phyloP scores from a whole-genome alignment of 2,113 vertebrate genomes.

The Calyptomena viridis region DNA sequence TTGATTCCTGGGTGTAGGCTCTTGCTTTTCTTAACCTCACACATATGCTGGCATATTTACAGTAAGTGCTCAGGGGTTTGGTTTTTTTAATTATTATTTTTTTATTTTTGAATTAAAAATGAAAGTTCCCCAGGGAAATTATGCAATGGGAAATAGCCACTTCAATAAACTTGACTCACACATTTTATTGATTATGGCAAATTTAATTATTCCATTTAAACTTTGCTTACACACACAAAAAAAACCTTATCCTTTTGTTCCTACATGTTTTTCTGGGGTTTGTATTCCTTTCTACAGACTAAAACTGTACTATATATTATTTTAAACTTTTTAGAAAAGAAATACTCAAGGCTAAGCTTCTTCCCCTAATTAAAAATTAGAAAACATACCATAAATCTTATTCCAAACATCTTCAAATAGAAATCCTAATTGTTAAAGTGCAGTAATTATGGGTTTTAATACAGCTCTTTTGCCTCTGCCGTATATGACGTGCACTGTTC shows the following conservation, averaged over 20 bases:
- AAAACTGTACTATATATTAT: background rate
- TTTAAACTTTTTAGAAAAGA: background rate
- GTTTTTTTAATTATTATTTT: slow-evolving; percentile 24
- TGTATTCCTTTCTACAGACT: background rate
- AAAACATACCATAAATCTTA: slow-evolving; percentile 27
- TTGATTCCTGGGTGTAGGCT: slow-evolving; percentile 69
- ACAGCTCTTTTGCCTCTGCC: background rate
- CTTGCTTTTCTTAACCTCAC: slow-evolving; percentile 71
- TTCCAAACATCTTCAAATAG: slow-evolving; percentile 34
- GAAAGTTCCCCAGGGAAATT: slow-evolving; percentile 72
- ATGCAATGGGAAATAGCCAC: slow-evolving; percentile 77
- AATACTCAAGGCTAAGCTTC: slow-evolving; percentile 1
- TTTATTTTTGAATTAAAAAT: slow-evolving; percentile 77
- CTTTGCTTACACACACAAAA: slow-evolving; percentile 10
- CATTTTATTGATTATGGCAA: slow-evolving; percentile 76
- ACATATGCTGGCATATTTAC: slow-evolving; percentile 69
- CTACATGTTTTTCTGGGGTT: slow-evolving; percentile 49
- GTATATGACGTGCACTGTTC: background rate
- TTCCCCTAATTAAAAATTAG: background rate
- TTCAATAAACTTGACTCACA: slow-evolving; percentile 74
- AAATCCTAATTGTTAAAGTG: slow-evolving; percentile 32
- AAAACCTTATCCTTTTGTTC: slow-evolving; percentile 19
- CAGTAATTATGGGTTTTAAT: slow-evolving; percentile 46
- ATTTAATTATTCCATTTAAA: slow-evolving; percentile 76
- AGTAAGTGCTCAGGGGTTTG: slow-evolving; percentile 57